Conservation (phyloP, 2,113 vertebrate species). For the Brachyistius frenatus region DNA sequence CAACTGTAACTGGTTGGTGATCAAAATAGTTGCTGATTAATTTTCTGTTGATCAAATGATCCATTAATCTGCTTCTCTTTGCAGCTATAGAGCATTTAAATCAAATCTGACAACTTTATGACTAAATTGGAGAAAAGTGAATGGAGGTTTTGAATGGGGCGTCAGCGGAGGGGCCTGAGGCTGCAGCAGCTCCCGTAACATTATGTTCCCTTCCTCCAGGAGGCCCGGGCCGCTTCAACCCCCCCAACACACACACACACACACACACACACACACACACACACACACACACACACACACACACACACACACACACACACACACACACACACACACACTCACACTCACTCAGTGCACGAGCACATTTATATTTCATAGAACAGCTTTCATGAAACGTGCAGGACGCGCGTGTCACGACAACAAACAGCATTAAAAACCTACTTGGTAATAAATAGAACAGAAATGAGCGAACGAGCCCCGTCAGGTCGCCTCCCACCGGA, state of each 20-base stretch:
- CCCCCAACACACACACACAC: no score
- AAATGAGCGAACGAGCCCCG: no score
- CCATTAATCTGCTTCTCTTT: accelerated
- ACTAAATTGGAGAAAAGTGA: background rate
- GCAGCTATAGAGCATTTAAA: background rate
- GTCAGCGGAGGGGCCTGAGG: background rate
- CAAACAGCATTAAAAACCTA: background rate
- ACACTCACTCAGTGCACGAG: background rate
- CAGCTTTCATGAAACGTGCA: conserved; percentile 18
- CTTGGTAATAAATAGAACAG: background rate
- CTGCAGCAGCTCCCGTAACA: conserved; percentile 61
- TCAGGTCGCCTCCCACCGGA: accelerated
- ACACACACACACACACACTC: background rate
- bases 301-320: conserved; percentile 12
- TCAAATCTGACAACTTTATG: background rate
- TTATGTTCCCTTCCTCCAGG: conserved; percentile 67
- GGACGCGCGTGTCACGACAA: background rate
- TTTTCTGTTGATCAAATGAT: background rate
- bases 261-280: no score
- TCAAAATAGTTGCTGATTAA: background rate
- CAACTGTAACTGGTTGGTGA: background rate
- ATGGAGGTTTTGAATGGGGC: background rate
- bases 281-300: background rate
- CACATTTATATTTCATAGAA: conserved; percentile 38
- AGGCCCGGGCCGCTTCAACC: conserved; percentile 27